A percentile compares a stretch with the other conserved stretches of the same genome.
Evolutionary conservation across 2,113 vertebrate genomes (phyloP).

Genomic region (Chinchilla lanigera): DNA sequence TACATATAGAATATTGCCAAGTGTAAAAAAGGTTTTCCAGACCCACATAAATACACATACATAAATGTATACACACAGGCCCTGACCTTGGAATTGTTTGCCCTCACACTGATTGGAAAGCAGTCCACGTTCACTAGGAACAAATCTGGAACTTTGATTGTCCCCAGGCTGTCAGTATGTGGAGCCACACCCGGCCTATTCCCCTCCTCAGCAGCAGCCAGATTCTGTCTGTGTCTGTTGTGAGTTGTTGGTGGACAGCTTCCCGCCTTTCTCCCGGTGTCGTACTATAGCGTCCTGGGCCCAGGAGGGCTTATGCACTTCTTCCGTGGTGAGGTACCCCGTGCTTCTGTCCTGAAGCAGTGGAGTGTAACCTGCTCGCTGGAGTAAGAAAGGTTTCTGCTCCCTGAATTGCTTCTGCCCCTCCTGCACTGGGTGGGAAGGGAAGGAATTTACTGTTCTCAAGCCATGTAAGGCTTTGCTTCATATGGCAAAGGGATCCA

Average conservation of each 20-base stretch:
- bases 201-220: background rate
- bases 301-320: background rate
- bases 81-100: background rate
- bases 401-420: background rate
- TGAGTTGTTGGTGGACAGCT: background rate
- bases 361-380: background rate
- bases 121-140: background rate
- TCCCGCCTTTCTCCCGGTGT: background rate
- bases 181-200: background rate
- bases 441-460: background rate
- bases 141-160: background rate
- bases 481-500: background rate
- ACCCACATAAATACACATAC: background rate
- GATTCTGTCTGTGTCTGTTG: background rate
- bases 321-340: background rate
- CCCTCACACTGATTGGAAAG: background rate
- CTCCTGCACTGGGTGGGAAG: background rate
- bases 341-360: background rate
- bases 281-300: background rate
- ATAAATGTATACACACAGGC: background rate
- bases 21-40: background rate
- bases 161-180: background rate
- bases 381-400: background rate
- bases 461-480: background rate
- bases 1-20: background rate